Evolutionary conservation across 2,113 vertebrate genomes (phyloP).

Genomic region (Nettapus auritus): DNA sequence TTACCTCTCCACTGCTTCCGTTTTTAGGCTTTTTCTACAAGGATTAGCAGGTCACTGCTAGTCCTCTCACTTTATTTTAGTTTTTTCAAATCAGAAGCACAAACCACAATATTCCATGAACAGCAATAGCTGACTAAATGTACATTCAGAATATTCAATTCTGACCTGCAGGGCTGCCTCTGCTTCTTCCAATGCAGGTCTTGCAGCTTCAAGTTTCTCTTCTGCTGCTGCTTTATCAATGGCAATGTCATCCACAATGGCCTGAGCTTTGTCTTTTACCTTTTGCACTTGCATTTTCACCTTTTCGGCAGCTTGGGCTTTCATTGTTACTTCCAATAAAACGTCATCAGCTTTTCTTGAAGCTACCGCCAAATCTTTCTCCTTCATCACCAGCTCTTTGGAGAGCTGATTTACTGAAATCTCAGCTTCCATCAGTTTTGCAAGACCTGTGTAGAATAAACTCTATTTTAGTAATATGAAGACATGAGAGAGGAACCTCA

Average conservation of each 20-base stretch:
- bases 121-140: neutral
- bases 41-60: neutral
- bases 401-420: constrained; percentile 82
- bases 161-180: constrained; percentile 81
- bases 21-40: neutral
- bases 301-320: constrained; percentile 83
- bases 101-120: neutral
- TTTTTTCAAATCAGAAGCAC: neutral
- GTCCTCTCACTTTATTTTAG: neutral
- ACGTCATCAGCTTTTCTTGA: constrained; percentile 81
- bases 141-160: neutral
- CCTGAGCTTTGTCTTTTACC: constrained; percentile 87
- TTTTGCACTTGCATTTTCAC: constrained; percentile 87
- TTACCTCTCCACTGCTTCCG: neutral
- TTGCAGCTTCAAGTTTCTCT: constrained; percentile 83
- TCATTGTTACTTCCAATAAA: constrained; percentile 82
- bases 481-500: neutral
- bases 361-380: constrained; percentile 81
- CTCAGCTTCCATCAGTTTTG: constrained; percentile 86
- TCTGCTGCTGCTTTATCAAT: constrained; percentile 81
- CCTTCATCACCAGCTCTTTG: constrained; percentile 78
- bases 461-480: neutral
- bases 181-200: constrained; percentile 81
- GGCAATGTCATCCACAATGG: constrained; percentile 85
- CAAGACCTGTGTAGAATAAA: constrained; percentile 74